Evolutionary conservation across 2,888 invertebrate species (phyloP), one percentile per base, ranked within the genome.

Genomic region (Leptinotarsa juncta): DNA sequence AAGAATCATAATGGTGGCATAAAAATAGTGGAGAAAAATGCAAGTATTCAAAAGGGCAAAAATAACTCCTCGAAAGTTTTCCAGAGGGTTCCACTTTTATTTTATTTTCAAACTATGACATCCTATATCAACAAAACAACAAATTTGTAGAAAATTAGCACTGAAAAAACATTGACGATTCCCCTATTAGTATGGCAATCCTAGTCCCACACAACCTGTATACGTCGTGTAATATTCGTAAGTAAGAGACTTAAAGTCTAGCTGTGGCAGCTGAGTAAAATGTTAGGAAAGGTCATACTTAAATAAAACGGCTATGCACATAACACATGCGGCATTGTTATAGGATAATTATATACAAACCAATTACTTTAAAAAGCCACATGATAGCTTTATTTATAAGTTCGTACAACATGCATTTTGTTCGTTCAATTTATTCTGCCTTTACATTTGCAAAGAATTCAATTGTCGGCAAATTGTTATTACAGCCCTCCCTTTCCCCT

Each of bases 221-320:
- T 60, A 57, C 53, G 15, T 42, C 42, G 12, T 60, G 48, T 55
- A 55, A 55, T 18, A 32, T 18, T 55, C 42, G 53, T 68, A 68
- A 18, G 55, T 69, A 14, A 71, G 75, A 81, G 84, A 84, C 85
- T 78, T 75, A 71, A 81, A 81, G 85, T 85, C 84, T 85, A 76
- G 81, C 80, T 77, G 73, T 74, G 77, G 80, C 78, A 81, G 75
- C 73, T 71, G 68, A 77, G 79, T 75, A 75, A 80, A 83, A 82
- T 78, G 84, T 85, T 84, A 82, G 81, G 84, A 84, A 84, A 84
- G 85, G 84, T 84, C 84, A 85, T 80, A 83, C 81, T 81, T 80
- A 83, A 84, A 83, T 85, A 83, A 83, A 83, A 80, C 80, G 78
- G 73, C 80, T 76, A 79, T 77, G 77, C 75, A 77, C 72, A 72